Evolutionary conservation across 2,113 vertebrate species (phyloP), one percentile per base, ranked within the genome.

Genomic region (Pangasianodon gigas): DNA sequence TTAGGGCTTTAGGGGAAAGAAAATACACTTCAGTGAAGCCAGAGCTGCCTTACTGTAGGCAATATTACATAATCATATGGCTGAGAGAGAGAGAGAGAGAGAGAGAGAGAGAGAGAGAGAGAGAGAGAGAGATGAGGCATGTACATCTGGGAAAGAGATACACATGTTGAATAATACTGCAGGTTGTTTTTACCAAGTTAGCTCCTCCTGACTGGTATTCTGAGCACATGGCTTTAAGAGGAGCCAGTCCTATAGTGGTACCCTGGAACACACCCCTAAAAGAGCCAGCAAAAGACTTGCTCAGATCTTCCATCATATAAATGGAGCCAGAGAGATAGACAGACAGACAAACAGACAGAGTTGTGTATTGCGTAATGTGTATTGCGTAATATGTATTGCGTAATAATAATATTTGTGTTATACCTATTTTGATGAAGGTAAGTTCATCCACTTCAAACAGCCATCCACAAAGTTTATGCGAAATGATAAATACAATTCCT

Each of bases 191-290:
- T 93, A 99, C 98, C 97, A 97, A 96, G 93, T 98, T 99, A n/a
- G 99, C 97, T 29, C 98, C 98, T 86, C 98, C 98, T 56, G 98
- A 99, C 93, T 99, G 98, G 93, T 97, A 98, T 85, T 97, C 96
- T 0, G 98, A 99, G 93, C 98, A 99, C 98, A 99, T 99, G 93
- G 97, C 96, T 95, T 97, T 98, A 86, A 99, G 97, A 0, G 98
- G 97, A 77, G 98, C 98, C 94, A 99, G 95, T 75, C 98, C 98
- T 1, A 99, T 98, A 56, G 97, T 99, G 87, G 97, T 97, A 75
- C 98, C 98, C 9, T 97, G 97, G 94, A 99, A 99, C 91, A 92
- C 92, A 37, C 98, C 98, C 92, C 98, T 99, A 92, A 37, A 95
- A 88, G 93, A 90, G 91, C 16, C 89, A 95, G 87, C 54, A 82